These are phyloP conservation scores for Zophobas morio DNA, from an alignment of 1,140 invertebrate genomes.

Conservation along the genomic window DNA sequence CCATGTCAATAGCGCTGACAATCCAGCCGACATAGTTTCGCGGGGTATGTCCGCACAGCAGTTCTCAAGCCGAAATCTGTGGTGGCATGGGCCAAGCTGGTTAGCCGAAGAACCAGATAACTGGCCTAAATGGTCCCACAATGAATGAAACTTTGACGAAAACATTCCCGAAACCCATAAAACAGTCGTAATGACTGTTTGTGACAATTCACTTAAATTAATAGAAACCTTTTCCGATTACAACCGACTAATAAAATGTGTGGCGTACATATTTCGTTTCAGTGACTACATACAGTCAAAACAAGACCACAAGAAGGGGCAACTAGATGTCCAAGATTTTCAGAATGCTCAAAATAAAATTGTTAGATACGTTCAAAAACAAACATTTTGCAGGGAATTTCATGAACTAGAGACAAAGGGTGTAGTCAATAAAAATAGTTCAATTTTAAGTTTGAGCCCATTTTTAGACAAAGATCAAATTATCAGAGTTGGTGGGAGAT, in stretches of 20 bases:
- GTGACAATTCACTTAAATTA: too few species aligned
- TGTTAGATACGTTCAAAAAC: neutral
- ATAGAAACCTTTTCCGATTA: too few species aligned
- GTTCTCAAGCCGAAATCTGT: slow-evolving; percentile 55
- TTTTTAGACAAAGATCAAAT: slow-evolving; percentile 57
- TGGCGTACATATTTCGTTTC: too few species aligned
- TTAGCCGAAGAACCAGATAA: neutral
- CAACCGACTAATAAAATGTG: too few species aligned
- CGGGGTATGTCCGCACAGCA: slow-evolving; percentile 56
- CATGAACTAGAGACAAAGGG: neutral
- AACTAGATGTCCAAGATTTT: too few species aligned
- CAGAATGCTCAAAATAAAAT: neutral
- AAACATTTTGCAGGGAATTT: neutral
- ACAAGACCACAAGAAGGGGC: too few species aligned
- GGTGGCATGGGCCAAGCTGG: slow-evolving; percentile 62
- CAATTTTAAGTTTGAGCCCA: slow-evolving; percentile 44
- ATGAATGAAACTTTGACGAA: neutral
- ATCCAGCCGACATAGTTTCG: slow-evolving; percentile 64
- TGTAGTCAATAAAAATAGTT: neutral
- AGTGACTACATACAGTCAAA: too few species aligned
- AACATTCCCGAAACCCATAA: neutral
- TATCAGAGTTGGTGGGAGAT: slow-evolving; percentile 59
- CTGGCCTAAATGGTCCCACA: neutral
- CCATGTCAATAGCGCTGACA: slow-evolving; percentile 60
- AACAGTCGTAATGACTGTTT: too few species aligned